Conservation (phyloP, 2,113 vertebrate genomes). For the Tylochromis polylepis region DNA sequence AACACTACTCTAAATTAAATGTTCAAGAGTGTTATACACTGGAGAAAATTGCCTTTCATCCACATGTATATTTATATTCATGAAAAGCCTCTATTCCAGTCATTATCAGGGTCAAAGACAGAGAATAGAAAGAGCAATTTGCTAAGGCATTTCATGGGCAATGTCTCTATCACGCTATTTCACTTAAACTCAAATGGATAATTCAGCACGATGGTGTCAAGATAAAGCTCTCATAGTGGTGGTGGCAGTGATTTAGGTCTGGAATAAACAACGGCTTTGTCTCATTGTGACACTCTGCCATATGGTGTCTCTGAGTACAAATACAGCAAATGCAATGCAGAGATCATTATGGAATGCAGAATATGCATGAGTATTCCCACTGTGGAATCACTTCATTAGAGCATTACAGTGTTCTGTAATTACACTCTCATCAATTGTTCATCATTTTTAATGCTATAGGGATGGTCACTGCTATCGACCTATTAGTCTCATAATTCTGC, state of each 20-base stretch:
- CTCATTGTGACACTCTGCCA: slow-evolving; percentile 32
- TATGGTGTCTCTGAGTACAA: slow-evolving; percentile 41
- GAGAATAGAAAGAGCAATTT: slow-evolving; percentile 31
- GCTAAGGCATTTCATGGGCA: slow-evolving; percentile 25
- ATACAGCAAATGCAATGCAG: slow-evolving; percentile 33
- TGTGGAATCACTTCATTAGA: slow-evolving; percentile 40
- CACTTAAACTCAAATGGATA: slow-evolving; percentile 47
- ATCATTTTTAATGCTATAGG: slow-evolving; percentile 38
- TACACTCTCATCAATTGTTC: slow-evolving; percentile 49
- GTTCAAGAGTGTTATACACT: slow-evolving; percentile 27
- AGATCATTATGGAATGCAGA: slow-evolving; percentile 41
- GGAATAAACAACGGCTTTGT: slow-evolving; percentile 38
- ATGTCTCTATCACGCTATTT: slow-evolving; percentile 32
- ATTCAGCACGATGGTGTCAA: slow-evolving; percentile 37
- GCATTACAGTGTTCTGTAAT: slow-evolving; percentile 34
- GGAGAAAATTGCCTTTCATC: slow-evolving; percentile 35
- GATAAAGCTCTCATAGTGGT: slow-evolving; percentile 32
- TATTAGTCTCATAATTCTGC: neutral
- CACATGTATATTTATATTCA: slow-evolving; percentile 51
- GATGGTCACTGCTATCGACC: slow-evolving; percentile 13
- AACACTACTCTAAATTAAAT: slow-evolving; percentile 22
- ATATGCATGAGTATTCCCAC: slow-evolving; percentile 50
- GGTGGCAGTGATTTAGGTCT: slow-evolving; percentile 24
- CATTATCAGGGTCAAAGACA: slow-evolving; percentile 51
- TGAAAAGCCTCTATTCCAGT: slow-evolving; percentile 39